A percentile compares a stretch with the other conserved stretches of the same genome.
These are phyloP conservation scores for Silurus lanzhouensis DNA, from an alignment of 2,797 vertebrate genomes.

Conservation along the genomic window DNA sequence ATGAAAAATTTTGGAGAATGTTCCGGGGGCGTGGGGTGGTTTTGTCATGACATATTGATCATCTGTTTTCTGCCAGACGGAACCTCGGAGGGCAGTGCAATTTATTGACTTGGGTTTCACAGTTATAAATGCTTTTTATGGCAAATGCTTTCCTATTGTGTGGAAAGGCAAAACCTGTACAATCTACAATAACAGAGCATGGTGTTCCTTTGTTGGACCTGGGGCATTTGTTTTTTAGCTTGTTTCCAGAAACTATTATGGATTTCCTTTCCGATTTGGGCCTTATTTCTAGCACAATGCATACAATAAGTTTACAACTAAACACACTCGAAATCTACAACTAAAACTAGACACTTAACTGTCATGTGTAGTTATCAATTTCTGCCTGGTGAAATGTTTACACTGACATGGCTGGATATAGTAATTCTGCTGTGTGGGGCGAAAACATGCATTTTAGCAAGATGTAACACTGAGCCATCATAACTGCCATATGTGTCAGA, in stretches of 20 bases:
- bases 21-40: conserved; percentile 56
- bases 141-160: conserved; percentile 55
- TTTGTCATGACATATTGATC: conserved; percentile 70
- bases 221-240: conserved; percentile 22
- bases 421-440: conserved; percentile 14
- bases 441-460: conserved; percentile 16
- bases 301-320: neutral
- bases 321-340: neutral
- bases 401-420: neutral
- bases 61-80: conserved; percentile 63
- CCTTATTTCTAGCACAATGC: neutral
- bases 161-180: conserved; percentile 7
- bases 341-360: conserved; percentile 1
- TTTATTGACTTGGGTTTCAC: conserved; percentile 76
- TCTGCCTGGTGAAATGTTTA: conserved; percentile 15
- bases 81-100: conserved; percentile 67
- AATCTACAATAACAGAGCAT: neutral
- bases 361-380: neutral
- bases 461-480: conserved; percentile 13
- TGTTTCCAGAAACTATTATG: neutral
- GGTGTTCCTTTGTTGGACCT: conserved; percentile 22
- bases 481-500: conserved; percentile 23
- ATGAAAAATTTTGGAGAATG: conserved; percentile 62
- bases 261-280: neutral
- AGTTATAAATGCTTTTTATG: conserved; percentile 76